Conservation (phyloP, 2,113 vertebrate species). For the Apteryx mantelli region DNA sequence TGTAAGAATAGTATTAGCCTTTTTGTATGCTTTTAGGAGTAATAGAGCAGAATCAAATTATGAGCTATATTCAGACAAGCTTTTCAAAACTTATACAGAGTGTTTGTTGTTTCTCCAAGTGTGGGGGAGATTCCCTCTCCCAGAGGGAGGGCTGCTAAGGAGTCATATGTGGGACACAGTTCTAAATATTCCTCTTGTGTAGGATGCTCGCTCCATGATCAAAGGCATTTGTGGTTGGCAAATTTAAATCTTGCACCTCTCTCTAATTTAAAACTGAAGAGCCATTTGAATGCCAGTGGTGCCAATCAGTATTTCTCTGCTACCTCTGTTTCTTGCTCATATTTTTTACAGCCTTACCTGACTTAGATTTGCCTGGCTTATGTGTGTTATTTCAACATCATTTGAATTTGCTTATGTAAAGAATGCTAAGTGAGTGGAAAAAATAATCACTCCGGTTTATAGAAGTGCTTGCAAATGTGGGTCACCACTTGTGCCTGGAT, state of each 20-base stretch:
- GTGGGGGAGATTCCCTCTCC: background rate
- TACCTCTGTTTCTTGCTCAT: background rate
- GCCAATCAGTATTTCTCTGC: background rate
- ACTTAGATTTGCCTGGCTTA: background rate
- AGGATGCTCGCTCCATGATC: background rate
- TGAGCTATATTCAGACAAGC: background rate
- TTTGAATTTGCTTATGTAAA: background rate
- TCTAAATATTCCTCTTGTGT: conserved; percentile 21
- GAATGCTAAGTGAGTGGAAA: background rate
- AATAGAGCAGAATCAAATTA: background rate
- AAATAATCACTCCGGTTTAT: background rate
- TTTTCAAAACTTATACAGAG: background rate
- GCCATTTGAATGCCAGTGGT: background rate
- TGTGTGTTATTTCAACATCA: background rate
- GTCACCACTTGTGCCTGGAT: background rate
- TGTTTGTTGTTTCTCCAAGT: background rate
- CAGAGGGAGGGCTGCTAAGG: background rate
- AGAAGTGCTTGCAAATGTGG: background rate
- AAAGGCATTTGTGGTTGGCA: background rate
- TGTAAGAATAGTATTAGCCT: background rate
- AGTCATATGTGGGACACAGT: background rate
- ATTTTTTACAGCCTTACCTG: background rate
- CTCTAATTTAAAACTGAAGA: background rate
- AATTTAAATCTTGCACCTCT: background rate
- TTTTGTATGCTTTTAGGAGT: background rate